Percentiles rank a stretch among this genome's conserved stretches.
Conservation (phyloP, 2,888 invertebrate genomes). For the Bugula neritina region DNA sequence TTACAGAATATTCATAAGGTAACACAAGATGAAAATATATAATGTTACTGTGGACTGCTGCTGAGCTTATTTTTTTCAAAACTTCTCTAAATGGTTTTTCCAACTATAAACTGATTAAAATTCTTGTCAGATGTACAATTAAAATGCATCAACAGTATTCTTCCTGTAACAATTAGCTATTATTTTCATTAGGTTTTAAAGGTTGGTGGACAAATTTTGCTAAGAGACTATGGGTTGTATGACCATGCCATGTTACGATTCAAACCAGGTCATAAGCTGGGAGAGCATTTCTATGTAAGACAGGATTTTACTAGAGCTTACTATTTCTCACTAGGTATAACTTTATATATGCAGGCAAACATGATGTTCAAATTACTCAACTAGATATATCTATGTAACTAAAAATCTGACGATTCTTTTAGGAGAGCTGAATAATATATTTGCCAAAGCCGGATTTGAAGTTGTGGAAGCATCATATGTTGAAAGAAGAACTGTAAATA, state of each 20-base stretch:
- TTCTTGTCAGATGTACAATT: not conserved
- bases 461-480: conserved; percentile 69
- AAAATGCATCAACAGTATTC: not conserved
- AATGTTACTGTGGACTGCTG: no score
- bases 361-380: no score
- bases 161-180: not conserved
- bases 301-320: conserved; percentile 86
- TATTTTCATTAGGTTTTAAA: conserved; percentile 43
- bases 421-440: conserved; percentile 65
- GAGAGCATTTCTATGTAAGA: conserved; percentile 86
- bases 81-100: no score
- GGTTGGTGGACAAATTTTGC: conserved; percentile 72
- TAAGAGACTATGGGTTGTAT: conserved; percentile 88
- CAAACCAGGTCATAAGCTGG: conserved; percentile 82
- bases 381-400: not conserved
- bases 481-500: conserved; percentile 80
- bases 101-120: no score
- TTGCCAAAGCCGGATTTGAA: conserved; percentile 67
- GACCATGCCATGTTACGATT: conserved; percentile 95
- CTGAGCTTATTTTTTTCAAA: no score
- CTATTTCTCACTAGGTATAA: conserved; percentile 55
- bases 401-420: conserved; percentile 36
- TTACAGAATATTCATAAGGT: conserved; percentile 62
- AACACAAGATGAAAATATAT: no score
- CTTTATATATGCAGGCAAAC: not conserved